These are phyloP conservation scores for Gymnocypris eckloni DNA, from an alignment of 2,797 vertebrate genomes.

Conservation along the genomic window DNA sequence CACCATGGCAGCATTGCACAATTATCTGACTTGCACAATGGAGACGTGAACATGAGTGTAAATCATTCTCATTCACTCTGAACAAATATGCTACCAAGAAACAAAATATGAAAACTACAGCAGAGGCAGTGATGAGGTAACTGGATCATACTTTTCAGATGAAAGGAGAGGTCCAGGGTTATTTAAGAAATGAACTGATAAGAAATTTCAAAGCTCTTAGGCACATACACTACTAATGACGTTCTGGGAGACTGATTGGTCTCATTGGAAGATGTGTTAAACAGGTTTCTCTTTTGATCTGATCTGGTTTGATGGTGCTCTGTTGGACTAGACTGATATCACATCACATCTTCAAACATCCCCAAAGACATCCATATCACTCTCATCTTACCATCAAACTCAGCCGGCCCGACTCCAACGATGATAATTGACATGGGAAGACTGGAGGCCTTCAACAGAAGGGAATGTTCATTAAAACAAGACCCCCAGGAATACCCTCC, in stretches of 20 bases:
- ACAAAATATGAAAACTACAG: neutral
- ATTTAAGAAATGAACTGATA: constrained; percentile 3
- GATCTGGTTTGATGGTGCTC: constrained; percentile 17
- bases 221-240: neutral
- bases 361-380: constrained; percentile 20
- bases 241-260: neutral
- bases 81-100: neutral
- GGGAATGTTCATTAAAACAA: constrained; percentile 41
- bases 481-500: constrained; percentile 40
- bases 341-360: constrained; percentile 27
- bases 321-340: constrained; percentile 28
- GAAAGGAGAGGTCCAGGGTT: neutral
- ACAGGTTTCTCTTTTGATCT: constrained; percentile 34
- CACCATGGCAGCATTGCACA: too few relatives aligned
- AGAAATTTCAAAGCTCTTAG: constrained; percentile 5
- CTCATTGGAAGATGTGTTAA: constrained; percentile 6
- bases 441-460: constrained; percentile 80
- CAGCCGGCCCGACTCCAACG: constrained; percentile 97
- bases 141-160: neutral
- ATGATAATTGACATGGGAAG: constrained; percentile 99
- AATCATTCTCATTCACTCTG: neutral
- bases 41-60: too few relatives aligned
- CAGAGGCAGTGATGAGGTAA: neutral
- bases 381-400: constrained; percentile 91
- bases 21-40: too few relatives aligned